Evolutionary conservation across 2,113 vertebrate species (phyloP).

Genomic region (Caranx melampygus): DNA sequence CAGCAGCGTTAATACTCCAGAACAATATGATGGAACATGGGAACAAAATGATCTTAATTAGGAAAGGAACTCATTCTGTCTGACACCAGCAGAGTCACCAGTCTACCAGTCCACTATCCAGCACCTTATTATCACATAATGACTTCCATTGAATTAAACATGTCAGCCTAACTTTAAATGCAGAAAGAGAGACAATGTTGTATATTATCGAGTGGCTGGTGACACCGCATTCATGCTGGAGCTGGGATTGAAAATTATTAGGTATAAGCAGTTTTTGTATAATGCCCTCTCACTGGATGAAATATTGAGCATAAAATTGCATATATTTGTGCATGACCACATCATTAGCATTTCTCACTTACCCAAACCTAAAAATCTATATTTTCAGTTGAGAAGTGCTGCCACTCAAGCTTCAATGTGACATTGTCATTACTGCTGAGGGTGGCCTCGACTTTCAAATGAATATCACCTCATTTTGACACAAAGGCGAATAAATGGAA

Average conservation of each 20-base stretch:
- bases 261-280: slow-evolving; percentile 32
- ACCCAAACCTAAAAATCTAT: slow-evolving; percentile 41
- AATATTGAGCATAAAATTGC: slow-evolving; percentile 30
- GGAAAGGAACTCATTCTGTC: slow-evolving; percentile 70
- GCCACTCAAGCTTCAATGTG: slow-evolving; percentile 42
- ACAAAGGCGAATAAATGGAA: slow-evolving; percentile 7
- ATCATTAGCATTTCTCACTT: slow-evolving; percentile 50
- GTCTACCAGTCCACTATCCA: slow-evolving; percentile 57
- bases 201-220: slow-evolving; percentile 45
- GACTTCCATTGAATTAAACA: slow-evolving; percentile 77
- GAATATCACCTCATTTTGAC: slow-evolving; percentile 35
- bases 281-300: slow-evolving; percentile 20
- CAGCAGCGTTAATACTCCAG: slow-evolving; percentile 49
- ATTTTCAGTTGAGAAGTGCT: slow-evolving; percentile 23
- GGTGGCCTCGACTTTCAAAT: slow-evolving; percentile 45
- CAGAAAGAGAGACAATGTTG: slow-evolving; percentile 39
- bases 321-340: slow-evolving; percentile 35
- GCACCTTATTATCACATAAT: slow-evolving; percentile 74
- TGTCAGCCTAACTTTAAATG: slow-evolving; percentile 58
- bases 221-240: slow-evolving; percentile 23
- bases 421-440: slow-evolving; percentile 38
- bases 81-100: slow-evolving; percentile 73
- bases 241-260: slow-evolving; percentile 36
- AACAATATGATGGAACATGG: slow-evolving; percentile 75
- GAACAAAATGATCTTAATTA: slow-evolving; percentile 81